Evolutionary conservation across 2,888 invertebrate genomes (phyloP), one percentile per base, ranked within the genome.

Genomic region (Tiliacea aurago): DNA sequence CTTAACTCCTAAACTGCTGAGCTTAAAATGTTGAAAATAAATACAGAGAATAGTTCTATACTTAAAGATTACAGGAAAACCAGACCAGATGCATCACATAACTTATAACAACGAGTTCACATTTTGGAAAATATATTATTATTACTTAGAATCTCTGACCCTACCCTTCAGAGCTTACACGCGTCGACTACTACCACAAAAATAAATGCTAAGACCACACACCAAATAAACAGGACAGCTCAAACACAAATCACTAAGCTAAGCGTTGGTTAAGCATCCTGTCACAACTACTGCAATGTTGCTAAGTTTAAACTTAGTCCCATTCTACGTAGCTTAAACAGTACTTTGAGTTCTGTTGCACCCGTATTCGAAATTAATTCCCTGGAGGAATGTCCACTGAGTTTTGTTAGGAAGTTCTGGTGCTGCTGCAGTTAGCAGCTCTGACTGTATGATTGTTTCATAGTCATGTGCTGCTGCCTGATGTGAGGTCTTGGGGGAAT

Each of bases 361-460:
- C 49, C 33, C 28, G 79, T 55, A 78, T 83, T 80, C 75, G 62
- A 79, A 80, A 81, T 81, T 83, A 83, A 79, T 83, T 68, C 83
- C 64, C 37, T 33, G 7, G 67, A 56, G 83, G 61, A 43, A 71
- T 68, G 70, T 58, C 70, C 75, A 55, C 23, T 62, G 56, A 83
- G 73, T 83, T 82, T 51, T 47, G 65, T 51, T 23, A 20, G 13
- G 0, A 58, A 76, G 51, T 76, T 76, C 41, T 63, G 62, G 43
- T 20, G 51, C 18, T 20, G n/a, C 9, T 58, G 33, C 13, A 47
- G 71, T 66, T 9, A 53, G 55, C 28, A 45, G 49, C 23, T 58
- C n/a, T 55, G 61, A 9, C 13, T 53, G 45, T 53, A 49, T 58
- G 66, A 47, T 80, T 56, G 45, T 61, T 77, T 47, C 3, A 53